A percentile compares a stretch with the other conserved stretches of the same genome.
phyloP scores from a whole-genome alignment of 1,140 invertebrate genomes.

The Cylas formicarius region DNA sequence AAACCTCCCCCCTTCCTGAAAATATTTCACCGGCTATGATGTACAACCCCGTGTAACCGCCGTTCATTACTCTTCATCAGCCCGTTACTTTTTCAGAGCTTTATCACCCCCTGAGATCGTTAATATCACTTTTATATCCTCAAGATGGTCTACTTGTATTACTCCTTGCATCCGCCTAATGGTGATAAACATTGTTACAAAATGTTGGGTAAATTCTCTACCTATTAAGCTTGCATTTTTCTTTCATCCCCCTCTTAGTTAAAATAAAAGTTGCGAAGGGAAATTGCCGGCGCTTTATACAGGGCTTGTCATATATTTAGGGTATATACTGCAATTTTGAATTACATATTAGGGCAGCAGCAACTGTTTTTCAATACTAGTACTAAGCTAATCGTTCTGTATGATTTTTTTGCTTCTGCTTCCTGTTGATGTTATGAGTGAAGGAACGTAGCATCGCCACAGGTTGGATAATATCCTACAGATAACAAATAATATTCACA shows the following conservation, averaged over 20 bases:
- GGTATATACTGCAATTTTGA: neutral
- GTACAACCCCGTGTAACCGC: slow-evolving; percentile 25
- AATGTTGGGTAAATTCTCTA: slow-evolving; percentile 17
- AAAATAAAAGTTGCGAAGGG: slow-evolving; percentile 1
- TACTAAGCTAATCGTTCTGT: neutral
- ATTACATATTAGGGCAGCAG: neutral
- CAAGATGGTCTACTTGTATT: slow-evolving; percentile 38
- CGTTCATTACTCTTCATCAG: slow-evolving; percentile 41
- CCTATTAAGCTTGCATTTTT: too few relatives aligned
- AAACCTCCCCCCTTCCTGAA: too few relatives aligned
- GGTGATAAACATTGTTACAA: slow-evolving; percentile 41
- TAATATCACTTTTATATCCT: slow-evolving; percentile 44
- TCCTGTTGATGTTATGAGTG: too few relatives aligned
- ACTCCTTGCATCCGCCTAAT: slow-evolving; percentile 39
- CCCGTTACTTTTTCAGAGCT: slow-evolving; percentile 30
- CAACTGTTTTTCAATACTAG: neutral
- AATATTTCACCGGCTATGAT: slow-evolving; percentile 22
- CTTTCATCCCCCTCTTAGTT: too few relatives aligned
- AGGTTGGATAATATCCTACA: too few relatives aligned
- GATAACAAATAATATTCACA: too few relatives aligned
- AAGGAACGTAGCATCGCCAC: too few relatives aligned
- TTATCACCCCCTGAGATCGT: slow-evolving; percentile 40
- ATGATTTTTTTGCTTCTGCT: too few relatives aligned
- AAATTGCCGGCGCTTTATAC: slow-evolving; percentile 1
- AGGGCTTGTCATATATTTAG: slow-evolving; percentile 3